Percentiles rank a stretch among this genome's conserved stretches.
Evolutionary conservation across 2,113 vertebrate genomes (phyloP).

Genomic region (Callocephalon fimbriatum): DNA sequence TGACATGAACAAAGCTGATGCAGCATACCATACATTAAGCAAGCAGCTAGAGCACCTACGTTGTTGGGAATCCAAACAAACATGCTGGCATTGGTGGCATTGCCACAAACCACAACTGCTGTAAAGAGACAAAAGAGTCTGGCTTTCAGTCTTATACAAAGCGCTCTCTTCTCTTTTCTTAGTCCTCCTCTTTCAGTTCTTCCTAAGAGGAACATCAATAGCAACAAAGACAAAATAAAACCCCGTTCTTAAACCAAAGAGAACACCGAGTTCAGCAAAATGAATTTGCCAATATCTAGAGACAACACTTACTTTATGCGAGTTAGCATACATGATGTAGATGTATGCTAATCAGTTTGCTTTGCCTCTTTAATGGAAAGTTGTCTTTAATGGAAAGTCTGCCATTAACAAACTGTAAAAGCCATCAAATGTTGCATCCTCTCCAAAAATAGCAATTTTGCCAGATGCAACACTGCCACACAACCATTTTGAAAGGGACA

Average conservation of each 20-base stretch:
- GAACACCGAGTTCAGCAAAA: neutral
- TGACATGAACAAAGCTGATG: neutral
- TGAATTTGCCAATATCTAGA: neutral
- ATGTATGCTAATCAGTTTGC: neutral
- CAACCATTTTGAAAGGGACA: neutral
- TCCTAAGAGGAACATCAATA: neutral
- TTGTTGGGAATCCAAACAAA: neutral
- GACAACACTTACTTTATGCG: neutral
- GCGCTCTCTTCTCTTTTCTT: neutral
- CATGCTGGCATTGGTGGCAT: neutral
- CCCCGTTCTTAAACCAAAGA: neutral
- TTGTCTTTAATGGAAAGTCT: neutral
- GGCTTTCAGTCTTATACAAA: neutral
- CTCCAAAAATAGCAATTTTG: neutral
- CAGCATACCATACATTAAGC: rapidly evolving
- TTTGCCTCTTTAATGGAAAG: neutral
- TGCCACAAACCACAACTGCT: neutral
- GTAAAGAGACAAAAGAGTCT: neutral
- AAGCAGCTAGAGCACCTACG: neutral
- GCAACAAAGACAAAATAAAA: neutral
- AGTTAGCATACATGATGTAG: neutral
- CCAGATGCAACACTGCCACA: neutral
- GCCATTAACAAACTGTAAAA: neutral
- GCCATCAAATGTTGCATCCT: neutral
- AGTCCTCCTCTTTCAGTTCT: neutral